phyloP scores from a whole-genome alignment of 2,888 invertebrate genomes.

The Lasioglossum zephyrum region DNA sequence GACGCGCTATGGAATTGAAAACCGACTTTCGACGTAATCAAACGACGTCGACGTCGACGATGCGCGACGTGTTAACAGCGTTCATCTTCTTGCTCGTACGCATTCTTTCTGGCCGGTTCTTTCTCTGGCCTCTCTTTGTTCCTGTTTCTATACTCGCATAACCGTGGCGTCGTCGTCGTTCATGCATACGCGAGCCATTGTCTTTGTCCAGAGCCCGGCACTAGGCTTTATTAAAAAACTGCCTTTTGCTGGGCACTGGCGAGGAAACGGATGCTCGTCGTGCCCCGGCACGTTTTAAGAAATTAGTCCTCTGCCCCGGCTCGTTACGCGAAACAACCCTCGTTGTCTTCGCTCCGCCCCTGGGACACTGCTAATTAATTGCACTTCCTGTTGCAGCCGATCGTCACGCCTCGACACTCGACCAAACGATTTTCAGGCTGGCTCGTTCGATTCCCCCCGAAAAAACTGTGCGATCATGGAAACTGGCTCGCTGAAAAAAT shows the following conservation, averaged over 20 bases:
- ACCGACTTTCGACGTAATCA: conserved; percentile 24
- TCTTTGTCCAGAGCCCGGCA: conserved; percentile 73
- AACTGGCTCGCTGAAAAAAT: neutral
- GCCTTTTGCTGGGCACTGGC: conserved; percentile 74
- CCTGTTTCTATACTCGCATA: conserved; percentile 27
- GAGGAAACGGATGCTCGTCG: conserved; percentile 78
- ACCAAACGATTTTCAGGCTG: neutral
- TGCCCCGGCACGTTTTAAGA: conserved; percentile 71
- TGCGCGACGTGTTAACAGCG: neutral
- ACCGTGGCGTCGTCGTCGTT: conserved; percentile 49
- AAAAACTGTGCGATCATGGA: neutral
- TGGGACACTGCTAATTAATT: conserved; percentile 40
- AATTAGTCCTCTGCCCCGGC: conserved; percentile 76
- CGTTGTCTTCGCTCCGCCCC: conserved; percentile 1
- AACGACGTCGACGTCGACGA: conserved; percentile 17
- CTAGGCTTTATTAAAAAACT: conserved; percentile 81
- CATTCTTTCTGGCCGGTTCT: conserved; percentile 30
- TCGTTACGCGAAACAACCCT: conserved; percentile 46
- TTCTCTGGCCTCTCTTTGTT: neutral
- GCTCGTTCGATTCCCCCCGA: neutral
- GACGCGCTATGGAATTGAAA: neutral
- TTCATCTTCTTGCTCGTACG: conserved; percentile 35
- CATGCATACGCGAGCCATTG: conserved; percentile 63
- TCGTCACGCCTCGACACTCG: conserved; percentile 1
- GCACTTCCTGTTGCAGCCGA: conserved; percentile 10